Evolutionary conservation across 2,888 invertebrate species (phyloP).

Genomic region (Microplitis manilae): DNA sequence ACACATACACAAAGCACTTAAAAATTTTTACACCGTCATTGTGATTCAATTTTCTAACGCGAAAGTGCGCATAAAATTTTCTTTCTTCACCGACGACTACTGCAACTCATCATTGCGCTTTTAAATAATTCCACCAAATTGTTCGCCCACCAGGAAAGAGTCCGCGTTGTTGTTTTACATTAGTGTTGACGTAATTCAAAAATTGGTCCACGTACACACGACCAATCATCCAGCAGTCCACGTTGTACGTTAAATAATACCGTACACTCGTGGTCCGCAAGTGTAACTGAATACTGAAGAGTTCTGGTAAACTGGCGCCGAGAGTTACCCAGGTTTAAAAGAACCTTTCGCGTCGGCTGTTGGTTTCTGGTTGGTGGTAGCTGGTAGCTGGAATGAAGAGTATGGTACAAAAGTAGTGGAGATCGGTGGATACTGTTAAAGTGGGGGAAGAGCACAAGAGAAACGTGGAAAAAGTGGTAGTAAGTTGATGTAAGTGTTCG

Average conservation of each 20-base stretch:
- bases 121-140: background rate
- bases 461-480: slow-evolving; percentile 18
- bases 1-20: background rate
- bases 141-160: background rate
- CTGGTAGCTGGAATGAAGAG: background rate
- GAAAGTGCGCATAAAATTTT: background rate
- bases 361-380: background rate
- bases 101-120: background rate
- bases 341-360: background rate
- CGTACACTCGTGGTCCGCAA: background rate
- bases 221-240: background rate
- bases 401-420: background rate
- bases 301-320: background rate
- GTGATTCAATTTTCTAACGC: background rate
- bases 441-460: slow-evolving; percentile 16
- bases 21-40: background rate
- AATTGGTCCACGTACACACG: background rate
- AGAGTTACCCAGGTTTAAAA: background rate
- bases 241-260: background rate
- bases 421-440: background rate
- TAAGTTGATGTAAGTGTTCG: slow-evolving; percentile 3
- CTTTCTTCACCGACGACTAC: background rate
- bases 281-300: background rate
- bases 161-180: background rate
- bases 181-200: background rate